Evolutionary conservation across 2,113 vertebrate genomes (phyloP).

Genomic region (Hemiprocne comata): DNA sequence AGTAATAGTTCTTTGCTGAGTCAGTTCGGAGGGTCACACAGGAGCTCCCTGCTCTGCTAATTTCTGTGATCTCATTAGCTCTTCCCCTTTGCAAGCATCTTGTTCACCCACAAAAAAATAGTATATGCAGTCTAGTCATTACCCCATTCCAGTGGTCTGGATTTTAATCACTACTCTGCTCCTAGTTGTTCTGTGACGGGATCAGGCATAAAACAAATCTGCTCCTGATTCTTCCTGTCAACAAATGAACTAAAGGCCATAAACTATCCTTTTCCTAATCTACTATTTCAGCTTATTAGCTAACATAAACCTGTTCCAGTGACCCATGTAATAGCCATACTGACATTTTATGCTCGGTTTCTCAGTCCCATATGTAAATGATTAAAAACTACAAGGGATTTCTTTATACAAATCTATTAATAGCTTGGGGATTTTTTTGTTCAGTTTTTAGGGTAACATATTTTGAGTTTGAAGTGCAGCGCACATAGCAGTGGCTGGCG

Average conservation of each 20-base stretch:
- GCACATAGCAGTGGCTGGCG: background rate
- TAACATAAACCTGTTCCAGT: slow-evolving; percentile 55
- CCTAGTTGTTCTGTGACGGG: slow-evolving; percentile 27
- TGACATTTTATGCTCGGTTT: slow-evolving; percentile 63
- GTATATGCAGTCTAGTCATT: background rate
- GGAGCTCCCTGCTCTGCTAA: background rate
- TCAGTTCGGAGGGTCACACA: background rate
- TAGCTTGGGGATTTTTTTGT: background rate
- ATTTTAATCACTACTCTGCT: slow-evolving; percentile 46
- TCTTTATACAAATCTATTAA: slow-evolving; percentile 65
- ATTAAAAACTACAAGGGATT: slow-evolving; percentile 67
- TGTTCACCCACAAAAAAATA: background rate
- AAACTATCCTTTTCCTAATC: slow-evolving; percentile 54
- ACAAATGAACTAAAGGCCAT: slow-evolving; percentile 61
- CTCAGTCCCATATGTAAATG: slow-evolving; percentile 62
- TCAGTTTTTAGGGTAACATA: background rate
- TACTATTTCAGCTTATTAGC: slow-evolving; percentile 39
- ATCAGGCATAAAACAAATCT: slow-evolving; percentile 66
- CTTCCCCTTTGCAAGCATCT: slow-evolving; percentile 35
- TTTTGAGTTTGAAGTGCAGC: background rate
- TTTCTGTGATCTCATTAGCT: slow-evolving; percentile 5
- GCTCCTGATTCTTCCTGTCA: slow-evolving; percentile 71
- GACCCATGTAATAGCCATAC: slow-evolving; percentile 59
- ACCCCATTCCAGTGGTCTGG: slow-evolving; percentile 10
- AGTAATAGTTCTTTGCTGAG: background rate